A percentile compares a stretch with the other conserved stretches of the same genome.
phyloP scores from a whole-genome alignment of 2,113 vertebrate species.

The Nesoenas mayeri region DNA sequence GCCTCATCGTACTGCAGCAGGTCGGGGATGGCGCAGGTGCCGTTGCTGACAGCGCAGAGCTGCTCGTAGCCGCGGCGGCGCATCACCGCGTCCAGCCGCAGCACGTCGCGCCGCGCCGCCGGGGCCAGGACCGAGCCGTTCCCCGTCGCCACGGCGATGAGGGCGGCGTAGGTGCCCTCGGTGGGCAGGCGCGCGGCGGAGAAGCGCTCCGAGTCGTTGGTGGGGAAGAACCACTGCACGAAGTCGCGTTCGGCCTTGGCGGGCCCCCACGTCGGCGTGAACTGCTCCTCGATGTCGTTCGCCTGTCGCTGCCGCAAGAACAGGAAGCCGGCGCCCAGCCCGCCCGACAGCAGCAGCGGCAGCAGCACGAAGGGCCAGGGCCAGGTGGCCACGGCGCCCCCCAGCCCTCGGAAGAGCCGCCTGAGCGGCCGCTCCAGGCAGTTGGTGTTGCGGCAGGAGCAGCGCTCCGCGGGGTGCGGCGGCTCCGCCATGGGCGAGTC shows the following conservation, averaged over 20 bases:
- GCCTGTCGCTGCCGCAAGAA: slow-evolving; percentile 56
- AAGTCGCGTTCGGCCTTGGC: slow-evolving; percentile 81
- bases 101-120: slow-evolving; percentile 56
- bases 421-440: slow-evolving; percentile 77
- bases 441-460: slow-evolving; percentile 52
- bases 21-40: neutral
- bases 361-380: slow-evolving; percentile 80
- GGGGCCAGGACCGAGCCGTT: slow-evolving; percentile 33
- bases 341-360: slow-evolving; percentile 69
- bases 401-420: slow-evolving; percentile 66
- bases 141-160: slow-evolving; percentile 65
- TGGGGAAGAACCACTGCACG: slow-evolving; percentile 71
- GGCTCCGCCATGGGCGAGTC: neutral
- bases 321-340: slow-evolving; percentile 77
- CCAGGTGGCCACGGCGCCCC: slow-evolving; percentile 67
- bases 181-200: slow-evolving; percentile 71
- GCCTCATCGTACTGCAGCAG: neutral
- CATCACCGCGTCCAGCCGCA: slow-evolving; percentile 63
- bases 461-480: neutral
- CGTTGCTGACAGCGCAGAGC: neutral
- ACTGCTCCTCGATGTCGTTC: slow-evolving; percentile 80
- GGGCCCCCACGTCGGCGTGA: slow-evolving; percentile 76
- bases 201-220: slow-evolving; percentile 68
- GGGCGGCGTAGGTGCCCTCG: slow-evolving; percentile 68
- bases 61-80: neutral